phyloP scores from a whole-genome alignment of 2,888 invertebrate species.

The Patella ulyssiponensis region DNA sequence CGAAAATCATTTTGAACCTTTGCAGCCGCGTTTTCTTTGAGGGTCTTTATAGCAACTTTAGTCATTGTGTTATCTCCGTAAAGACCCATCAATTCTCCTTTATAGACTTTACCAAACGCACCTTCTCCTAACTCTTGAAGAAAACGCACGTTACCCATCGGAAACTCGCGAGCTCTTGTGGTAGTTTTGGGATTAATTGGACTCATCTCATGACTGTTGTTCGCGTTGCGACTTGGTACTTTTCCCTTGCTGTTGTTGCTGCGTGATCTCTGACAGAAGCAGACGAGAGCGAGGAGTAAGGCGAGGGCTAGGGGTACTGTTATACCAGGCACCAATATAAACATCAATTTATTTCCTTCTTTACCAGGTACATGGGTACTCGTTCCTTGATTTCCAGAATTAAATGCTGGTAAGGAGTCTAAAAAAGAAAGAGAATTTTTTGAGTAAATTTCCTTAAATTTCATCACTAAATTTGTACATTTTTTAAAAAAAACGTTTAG shows the following conservation, averaged over 20 bases:
- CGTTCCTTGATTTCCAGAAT: neutral
- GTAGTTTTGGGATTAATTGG: constrained; percentile 61
- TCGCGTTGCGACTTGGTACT: constrained; percentile 39
- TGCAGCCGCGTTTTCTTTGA: constrained; percentile 92
- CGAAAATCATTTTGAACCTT: constrained; percentile 94
- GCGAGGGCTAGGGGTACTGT: constrained; percentile 68
- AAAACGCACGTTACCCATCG: constrained; percentile 80
- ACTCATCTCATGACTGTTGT: constrained; percentile 57
- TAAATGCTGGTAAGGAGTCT: neutral
- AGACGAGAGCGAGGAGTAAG: constrained; percentile 65
- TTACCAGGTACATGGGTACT: constrained; percentile 26
- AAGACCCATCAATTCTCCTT: constrained; percentile 83
- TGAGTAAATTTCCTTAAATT: too few species aligned
- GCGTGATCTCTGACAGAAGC: constrained; percentile 63
- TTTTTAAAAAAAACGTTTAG: too few species aligned
- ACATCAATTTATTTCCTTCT: constrained; percentile 69
- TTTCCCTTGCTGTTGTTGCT: constrained; percentile 42
- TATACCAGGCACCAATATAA: constrained; percentile 77
- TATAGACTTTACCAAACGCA: constrained; percentile 98
- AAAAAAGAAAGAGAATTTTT: neutral
- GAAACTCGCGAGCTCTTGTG: constrained; percentile 86
- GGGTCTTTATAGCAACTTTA: constrained; percentile 92
- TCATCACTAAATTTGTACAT: too few species aligned
- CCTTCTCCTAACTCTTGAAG: constrained; percentile 74
- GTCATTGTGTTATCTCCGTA: constrained; percentile 72